Percentiles rank a stretch among this genome's conserved stretches.
phyloP scores from a whole-genome alignment of 1,140 invertebrate species.

The Drosophila rufa region DNA sequence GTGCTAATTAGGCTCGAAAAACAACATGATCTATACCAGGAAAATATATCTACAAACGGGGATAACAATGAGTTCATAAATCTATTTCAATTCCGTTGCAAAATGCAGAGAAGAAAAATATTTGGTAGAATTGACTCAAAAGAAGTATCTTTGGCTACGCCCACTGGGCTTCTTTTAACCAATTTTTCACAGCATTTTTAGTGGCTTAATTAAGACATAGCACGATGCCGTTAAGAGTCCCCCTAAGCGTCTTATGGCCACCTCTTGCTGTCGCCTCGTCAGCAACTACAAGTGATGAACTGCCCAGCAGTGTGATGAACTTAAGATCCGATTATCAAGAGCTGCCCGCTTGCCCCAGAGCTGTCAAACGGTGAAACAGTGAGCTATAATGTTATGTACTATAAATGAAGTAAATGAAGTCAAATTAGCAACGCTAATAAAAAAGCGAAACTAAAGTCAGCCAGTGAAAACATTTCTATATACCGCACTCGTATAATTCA shows the following conservation, averaged over 20 bases:
- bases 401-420: slow-evolving; percentile 1
- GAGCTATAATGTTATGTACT: slow-evolving; percentile 2
- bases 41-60: not conserved
- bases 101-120: not conserved
- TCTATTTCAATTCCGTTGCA: not conserved
- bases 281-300: slow-evolving; percentile 39
- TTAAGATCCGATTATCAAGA: slow-evolving; percentile 62
- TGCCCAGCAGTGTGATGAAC: slow-evolving; percentile 52
- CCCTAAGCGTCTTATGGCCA: slow-evolving; percentile 30
- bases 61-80: not conserved
- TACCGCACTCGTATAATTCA: slow-evolving; percentile 51
- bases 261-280: slow-evolving; percentile 48
- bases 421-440: slow-evolving; percentile 41
- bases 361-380: slow-evolving; percentile 1
- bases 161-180: slow-evolving; percentile 41
- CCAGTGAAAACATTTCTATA: slow-evolving; percentile 61
- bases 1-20: slow-evolving; percentile 9
- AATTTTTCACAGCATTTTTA: slow-evolving; percentile 51
- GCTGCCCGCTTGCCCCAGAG: slow-evolving; percentile 15
- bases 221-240: slow-evolving; percentile 50
- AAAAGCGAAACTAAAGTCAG: slow-evolving; percentile 51
- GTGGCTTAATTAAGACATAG: slow-evolving; percentile 59
- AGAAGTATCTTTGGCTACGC: slow-evolving; percentile 12
- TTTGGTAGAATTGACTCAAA: not conserved
- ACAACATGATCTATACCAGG: not conserved